Conservation (phyloP, 2,888 invertebrate genomes). For the Hylaea fasciaria region DNA sequence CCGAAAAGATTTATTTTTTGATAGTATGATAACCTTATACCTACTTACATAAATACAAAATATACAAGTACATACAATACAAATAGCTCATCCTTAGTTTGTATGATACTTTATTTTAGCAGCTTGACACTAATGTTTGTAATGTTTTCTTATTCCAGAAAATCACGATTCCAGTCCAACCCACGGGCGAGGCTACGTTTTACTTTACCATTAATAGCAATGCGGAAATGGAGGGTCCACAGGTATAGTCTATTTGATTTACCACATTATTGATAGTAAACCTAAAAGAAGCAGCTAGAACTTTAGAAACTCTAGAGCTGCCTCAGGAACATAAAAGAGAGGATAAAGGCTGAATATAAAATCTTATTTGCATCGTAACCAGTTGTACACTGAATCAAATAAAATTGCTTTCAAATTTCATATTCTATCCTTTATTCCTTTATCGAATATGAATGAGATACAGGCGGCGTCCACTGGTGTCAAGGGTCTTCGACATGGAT, state of each 20-base stretch:
- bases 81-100: not conserved
- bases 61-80: not conserved
- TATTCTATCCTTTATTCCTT: no score
- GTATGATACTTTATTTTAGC: not conserved
- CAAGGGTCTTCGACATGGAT: no score
- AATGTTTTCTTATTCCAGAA: slow-evolving; percentile 83
- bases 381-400: no score
- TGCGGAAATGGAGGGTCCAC: slow-evolving; percentile 92
- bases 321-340: no score
- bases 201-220: slow-evolving; percentile 92
- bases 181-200: slow-evolving; percentile 85
- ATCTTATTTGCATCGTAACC: no score
- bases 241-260: slow-evolving; percentile 64
- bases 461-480: no score
- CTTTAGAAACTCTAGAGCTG: not conserved
- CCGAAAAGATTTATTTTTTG: slow-evolving; percentile 1
- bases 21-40: not conserved
- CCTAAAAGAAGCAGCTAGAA: not conserved
- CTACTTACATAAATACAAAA: no score
- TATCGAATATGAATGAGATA: no score
- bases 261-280: not conserved
- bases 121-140: not conserved
- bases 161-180: slow-evolving; percentile 91
- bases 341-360: no score
- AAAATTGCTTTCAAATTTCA: no score